phyloP scores from a whole-genome alignment of 2,113 vertebrate species.

The Pelecanoides urinatrix region DNA sequence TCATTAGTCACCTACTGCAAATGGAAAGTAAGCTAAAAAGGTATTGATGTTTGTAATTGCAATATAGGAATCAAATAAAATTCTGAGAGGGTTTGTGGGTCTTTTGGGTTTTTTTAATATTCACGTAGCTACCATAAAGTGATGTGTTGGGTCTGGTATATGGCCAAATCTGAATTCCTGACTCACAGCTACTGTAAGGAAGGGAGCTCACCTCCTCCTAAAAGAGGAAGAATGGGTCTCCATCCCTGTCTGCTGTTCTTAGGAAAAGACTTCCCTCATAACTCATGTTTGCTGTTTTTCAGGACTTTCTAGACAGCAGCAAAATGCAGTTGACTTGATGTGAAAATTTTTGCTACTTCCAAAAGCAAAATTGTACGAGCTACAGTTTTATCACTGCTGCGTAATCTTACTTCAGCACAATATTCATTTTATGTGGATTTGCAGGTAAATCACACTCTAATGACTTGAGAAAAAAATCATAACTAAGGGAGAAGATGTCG shows the following conservation, averaged over 20 bases:
- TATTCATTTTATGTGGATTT: background rate
- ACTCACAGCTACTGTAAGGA: background rate
- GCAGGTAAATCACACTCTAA: background rate
- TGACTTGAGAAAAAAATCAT: background rate
- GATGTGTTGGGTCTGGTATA: background rate
- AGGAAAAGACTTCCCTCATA: background rate
- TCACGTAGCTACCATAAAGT: rapidly evolving
- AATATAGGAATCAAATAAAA: background rate
- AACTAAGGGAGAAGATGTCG: background rate
- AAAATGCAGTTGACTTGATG: background rate
- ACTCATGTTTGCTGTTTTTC: background rate
- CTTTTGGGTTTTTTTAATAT: background rate
- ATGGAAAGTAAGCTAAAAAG: background rate
- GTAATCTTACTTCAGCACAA: background rate
- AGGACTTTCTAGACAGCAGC: background rate
- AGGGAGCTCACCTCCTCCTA: background rate
- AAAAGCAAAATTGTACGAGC: background rate
- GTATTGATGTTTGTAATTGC: rapidly evolving
- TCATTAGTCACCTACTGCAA: background rate
- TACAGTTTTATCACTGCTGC: background rate
- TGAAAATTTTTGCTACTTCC: background rate
- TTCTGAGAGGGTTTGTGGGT: too few relatives aligned
- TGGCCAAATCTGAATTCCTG: background rate
- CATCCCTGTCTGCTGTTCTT: background rate
- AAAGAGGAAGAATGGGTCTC: rapidly evolving